Evolutionary conservation across 2,113 vertebrate species (phyloP).

Genomic region (Lucifuga dentata): DNA sequence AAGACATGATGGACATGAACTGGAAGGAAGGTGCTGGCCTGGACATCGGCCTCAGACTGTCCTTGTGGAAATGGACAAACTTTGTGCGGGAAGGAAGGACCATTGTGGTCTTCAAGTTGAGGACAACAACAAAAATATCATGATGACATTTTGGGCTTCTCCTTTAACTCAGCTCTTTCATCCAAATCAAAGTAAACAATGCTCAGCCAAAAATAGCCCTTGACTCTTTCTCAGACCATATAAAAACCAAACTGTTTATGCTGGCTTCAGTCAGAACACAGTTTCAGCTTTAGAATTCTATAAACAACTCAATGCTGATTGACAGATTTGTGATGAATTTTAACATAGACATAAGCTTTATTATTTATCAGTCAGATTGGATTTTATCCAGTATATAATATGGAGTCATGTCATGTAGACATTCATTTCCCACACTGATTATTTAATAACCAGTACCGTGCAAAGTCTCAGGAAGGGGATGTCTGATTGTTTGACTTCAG

Average conservation of each 20-base stretch:
- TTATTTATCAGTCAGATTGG: conserved; percentile 5
- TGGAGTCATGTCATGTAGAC: neutral
- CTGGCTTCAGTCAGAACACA: conserved; percentile 43
- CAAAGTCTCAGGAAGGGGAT: conserved; percentile 44
- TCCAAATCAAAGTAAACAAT: conserved; percentile 73
- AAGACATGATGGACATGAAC: no score
- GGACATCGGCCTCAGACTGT: conserved; percentile 17
- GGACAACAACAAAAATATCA: conserved; percentile 65
- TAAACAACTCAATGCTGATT: conserved; percentile 48
- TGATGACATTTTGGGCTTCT: conserved; percentile 52
- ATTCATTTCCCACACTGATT: conserved; percentile 11
- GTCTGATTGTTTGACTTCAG: conserved; percentile 47
- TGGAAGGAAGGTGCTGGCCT: conserved; percentile 36
- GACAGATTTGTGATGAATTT: conserved; percentile 19
- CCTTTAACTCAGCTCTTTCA: conserved; percentile 25
- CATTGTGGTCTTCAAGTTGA: conserved; percentile 69
- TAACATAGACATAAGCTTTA: neutral
- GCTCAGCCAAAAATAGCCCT: conserved; percentile 65
- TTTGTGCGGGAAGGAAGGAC: conserved; percentile 71
- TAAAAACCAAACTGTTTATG: conserved; percentile 53
- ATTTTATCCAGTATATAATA: conserved; percentile 16
- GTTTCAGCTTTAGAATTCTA: conserved; percentile 20
- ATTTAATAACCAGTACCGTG: conserved; percentile 3
- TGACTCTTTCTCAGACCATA: conserved; percentile 48
- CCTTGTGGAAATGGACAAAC: conserved; percentile 46